phyloP scores from a whole-genome alignment of 2,113 vertebrate genomes.

The Thalassarche chlororhynchos region DNA sequence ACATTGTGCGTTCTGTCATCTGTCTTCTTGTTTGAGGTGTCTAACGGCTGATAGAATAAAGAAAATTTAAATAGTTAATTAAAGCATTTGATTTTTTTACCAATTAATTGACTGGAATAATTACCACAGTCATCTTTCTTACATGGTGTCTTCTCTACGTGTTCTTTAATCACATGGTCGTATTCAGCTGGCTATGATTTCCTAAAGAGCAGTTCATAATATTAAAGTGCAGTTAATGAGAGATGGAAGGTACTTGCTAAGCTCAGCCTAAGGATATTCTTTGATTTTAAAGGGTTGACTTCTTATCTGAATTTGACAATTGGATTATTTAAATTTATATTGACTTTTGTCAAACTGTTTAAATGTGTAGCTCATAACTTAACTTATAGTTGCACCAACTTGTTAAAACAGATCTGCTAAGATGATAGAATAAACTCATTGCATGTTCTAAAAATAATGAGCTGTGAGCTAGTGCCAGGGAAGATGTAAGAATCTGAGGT shows the following conservation, averaged over 20 bases:
- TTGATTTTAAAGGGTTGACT: not conserved
- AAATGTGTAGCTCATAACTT: not conserved
- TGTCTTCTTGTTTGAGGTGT: slow-evolving; percentile 48
- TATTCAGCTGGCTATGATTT: not conserved
- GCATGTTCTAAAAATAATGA: not conserved
- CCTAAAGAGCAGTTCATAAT: slow-evolving; percentile 8
- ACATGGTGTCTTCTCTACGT: not conserved
- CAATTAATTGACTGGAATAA: slow-evolving; percentile 66
- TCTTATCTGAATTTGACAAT: slow-evolving; percentile 28
- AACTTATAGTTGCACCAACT: not conserved
- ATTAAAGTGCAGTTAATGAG: slow-evolving; percentile 32
- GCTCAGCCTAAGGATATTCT: not conserved
- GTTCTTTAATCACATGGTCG: not conserved
- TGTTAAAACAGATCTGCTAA: not conserved
- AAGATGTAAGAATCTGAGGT: not conserved
- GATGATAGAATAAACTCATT: not conserved
- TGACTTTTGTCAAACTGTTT: not conserved
- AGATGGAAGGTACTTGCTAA: not conserved
- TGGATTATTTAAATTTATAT: not conserved
- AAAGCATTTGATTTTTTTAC: slow-evolving; percentile 48
- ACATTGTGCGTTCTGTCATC: not conserved
- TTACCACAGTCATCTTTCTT: slow-evolving; percentile 44
- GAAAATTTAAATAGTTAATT: slow-evolving; percentile 46
- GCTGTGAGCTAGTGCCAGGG: not conserved
- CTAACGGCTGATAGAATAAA: slow-evolving; percentile 47